Evolutionary conservation across 2,113 vertebrate genomes (phyloP), one percentile per base, ranked within the genome.

Genomic region (Lucifuga dentata): DNA sequence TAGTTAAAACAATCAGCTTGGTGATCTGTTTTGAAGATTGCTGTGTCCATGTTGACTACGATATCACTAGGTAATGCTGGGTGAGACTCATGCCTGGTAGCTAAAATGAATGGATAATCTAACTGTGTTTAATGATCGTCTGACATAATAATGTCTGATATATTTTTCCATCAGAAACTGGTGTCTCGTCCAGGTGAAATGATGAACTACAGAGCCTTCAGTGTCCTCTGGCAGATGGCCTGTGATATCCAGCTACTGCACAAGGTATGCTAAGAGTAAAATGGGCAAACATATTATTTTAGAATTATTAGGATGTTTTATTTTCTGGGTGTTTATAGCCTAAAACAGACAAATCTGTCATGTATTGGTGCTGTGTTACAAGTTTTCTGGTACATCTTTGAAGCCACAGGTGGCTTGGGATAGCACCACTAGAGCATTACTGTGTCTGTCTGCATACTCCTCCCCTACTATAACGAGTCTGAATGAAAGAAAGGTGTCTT

Each of bases 231-330:
- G 90, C 96, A 98, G 81, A 90, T 94, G 66, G 94, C 94, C n/a
- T 99, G 93, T 91, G 90, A 97, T 3, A 93, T 98, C 38, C 83
- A 95, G 63, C 81, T 99, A 13, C 88, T 99, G 15, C 95, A 96
- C 59, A 92, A 88, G 94, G 98, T 99, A 84, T 49, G n/a, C n/a
- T n/a, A n/a, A n/a, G n/a, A n/a, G n/a, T n/a, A n/a, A n/a, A n/a
- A n/a, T n/a, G n/a, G n/a, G n/a, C n/a, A n/a, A n/a, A n/a, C n/a
- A n/a, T n/a, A n/a, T n/a, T n/a, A n/a, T n/a, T n/a, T n/a, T n/a
- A n/a, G n/a, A n/a, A n/a, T n/a, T n/a, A n/a, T n/a, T n/a, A n/a
- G n/a, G n/a, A n/a, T n/a, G n/a, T n/a, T n/a, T n/a, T n/a, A n/a
- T n/a, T n/a, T n/a, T n/a, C n/a, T n/a, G n/a, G n/a, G n/a, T n/a